Base-by-base conservation (phyloP, 2,888 invertebrate genomes). In the Agrypnus murinus region DNA sequence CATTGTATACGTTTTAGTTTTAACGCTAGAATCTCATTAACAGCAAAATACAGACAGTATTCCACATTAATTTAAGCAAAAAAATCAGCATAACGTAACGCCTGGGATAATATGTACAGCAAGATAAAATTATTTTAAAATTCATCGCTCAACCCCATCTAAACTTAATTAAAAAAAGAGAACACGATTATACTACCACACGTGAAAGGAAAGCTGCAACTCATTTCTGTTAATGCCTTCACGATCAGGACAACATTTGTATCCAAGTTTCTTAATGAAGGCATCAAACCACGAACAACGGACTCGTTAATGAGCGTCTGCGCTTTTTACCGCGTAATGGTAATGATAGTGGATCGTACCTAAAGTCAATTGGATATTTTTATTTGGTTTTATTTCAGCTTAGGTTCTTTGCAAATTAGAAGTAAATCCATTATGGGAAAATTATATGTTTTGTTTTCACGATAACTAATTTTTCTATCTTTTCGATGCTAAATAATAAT, bases 221-320 rank as follows among this genome's bases (percentile, higher is more conserved):
- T 64, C 64, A 64, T 65, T 57, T 65, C 45, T 46, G 45, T 43
- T 58, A 65, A 65, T 65, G 36, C 45, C 53, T 53, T 53, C 53
- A 36, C 36, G 53, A 53, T 53, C 53, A 25, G 32, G 53, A 25
- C 34, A 7, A 1, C 34, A 32, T 53, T 53, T 34, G 25, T 9
- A 9, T 7, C 36, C 12, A 34, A 14, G 53, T 45, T 2, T 12
- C 31, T 34, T 72, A 72, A 72, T 72, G 69, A 72, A 72, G 72
- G 69, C 68, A 72, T 72, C 72, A 72, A 72, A 68, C 64, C 64
- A 31, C 36, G 36, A 67, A 64, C 66, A 53, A 38, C 59, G 43
- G 40, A n/a, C 59, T 67, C 67, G 59, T 68, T 71, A 71, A 71
- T 68, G 71, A 71, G 68, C 55, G 71, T 43, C 43, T 53, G 15